phyloP scores from a whole-genome alignment of 2,888 invertebrate species.

The Trissonchulus latispiculum region DNA sequence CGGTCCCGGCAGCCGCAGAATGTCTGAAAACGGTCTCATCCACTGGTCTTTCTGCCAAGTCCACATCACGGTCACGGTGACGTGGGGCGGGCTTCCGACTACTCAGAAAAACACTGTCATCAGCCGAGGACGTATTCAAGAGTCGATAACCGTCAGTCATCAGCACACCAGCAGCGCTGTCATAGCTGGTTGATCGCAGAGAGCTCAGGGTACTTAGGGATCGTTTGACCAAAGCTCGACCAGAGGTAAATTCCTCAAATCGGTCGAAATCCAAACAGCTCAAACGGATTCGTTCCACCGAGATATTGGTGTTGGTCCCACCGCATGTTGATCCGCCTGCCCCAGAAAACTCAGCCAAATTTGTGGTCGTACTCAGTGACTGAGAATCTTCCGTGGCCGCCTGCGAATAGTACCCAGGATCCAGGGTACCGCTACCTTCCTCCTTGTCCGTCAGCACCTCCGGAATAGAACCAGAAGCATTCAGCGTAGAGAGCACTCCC shows the following conservation, averaged over 20 bases:
- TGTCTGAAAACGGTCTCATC: no score
- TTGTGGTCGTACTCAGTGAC: background rate
- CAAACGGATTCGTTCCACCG: background rate
- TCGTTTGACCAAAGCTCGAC: background rate
- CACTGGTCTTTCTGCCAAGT: no score
- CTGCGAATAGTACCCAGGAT: background rate
- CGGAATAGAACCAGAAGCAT: background rate
- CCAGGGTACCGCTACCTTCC: background rate
- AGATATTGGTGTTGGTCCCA: background rate
- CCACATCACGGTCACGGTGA: no score
- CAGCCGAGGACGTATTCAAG: background rate
- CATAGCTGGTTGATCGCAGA: conserved; percentile 22
- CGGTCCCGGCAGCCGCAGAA: no score
- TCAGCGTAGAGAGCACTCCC: no score
- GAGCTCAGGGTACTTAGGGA: background rate
- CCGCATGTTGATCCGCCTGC: background rate
- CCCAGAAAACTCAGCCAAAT: no score
- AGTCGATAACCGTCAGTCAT: conserved; percentile 41
- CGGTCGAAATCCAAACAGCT: background rate
- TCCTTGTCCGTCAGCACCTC: background rate
- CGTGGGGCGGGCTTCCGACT: no score
- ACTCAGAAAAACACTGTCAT: background rate
- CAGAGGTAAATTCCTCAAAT: background rate
- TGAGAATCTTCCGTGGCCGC: background rate
- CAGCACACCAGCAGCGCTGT: conserved; percentile 52